Conservation (phyloP, 2,888 invertebrate genomes). For the Sphecodes monilicornis region DNA sequence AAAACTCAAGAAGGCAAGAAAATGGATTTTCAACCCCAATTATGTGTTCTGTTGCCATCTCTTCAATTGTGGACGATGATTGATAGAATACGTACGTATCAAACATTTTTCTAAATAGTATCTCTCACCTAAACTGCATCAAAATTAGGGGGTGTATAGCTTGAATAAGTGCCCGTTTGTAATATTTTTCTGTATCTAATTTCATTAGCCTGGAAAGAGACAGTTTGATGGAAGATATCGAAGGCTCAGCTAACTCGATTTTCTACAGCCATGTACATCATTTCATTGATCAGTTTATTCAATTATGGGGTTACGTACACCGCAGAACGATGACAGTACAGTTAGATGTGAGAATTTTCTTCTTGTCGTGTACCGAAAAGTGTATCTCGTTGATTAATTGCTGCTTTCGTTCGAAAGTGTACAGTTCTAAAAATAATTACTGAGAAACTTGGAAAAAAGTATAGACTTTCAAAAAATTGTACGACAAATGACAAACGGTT, state of each 20-base stretch:
- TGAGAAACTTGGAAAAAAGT: too few relatives aligned
- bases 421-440: background rate
- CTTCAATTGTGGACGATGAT: too few relatives aligned
- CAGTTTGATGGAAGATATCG: background rate
- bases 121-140: too few relatives aligned
- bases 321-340: background rate
- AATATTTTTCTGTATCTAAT: background rate
- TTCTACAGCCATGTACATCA: background rate
- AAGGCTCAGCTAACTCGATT: background rate
- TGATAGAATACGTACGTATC: too few relatives aligned
- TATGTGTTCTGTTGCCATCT: too few relatives aligned
- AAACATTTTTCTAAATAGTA: too few relatives aligned
- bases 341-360: background rate
- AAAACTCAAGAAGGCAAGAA: too few relatives aligned
- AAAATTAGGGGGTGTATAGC: background rate
- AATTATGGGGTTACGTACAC: background rate
- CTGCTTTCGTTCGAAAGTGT: too few relatives aligned
- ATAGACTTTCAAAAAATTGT: background rate
- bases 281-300: background rate
- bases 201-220: background rate
- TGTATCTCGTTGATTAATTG: background rate
- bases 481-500: background rate
- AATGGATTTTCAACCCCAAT: too few relatives aligned
- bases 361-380: background rate
- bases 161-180: background rate